These are phyloP conservation scores for Anolis apletophallus DNA, from an alignment of 2,797 vertebrate species.

Conservation along the genomic window DNA sequence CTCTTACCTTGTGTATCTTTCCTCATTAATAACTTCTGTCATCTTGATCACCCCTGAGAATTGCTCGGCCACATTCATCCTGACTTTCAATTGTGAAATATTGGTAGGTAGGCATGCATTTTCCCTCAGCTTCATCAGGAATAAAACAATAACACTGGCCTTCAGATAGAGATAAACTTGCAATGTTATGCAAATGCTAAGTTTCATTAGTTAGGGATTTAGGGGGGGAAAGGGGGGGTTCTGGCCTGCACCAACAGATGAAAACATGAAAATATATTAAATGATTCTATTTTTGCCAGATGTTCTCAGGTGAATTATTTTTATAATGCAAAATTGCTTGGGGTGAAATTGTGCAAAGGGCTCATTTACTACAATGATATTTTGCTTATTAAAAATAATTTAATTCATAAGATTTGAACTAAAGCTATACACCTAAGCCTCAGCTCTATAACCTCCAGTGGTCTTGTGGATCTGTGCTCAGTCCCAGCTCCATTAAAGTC, in stretches of 20 bases:
- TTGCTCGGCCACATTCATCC: no score
- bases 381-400: conserved; percentile 74
- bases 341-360: conserved; percentile 71
- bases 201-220: neutral
- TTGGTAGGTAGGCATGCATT: neutral
- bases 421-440: conserved; percentile 18
- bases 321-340: conserved; percentile 72
- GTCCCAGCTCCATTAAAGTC: conserved; percentile 33
- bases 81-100: no score
- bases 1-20: no score
- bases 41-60: no score
- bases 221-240: neutral
- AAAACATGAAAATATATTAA: conserved; percentile 9
- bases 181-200: neutral
- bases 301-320: conserved; percentile 63
- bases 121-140: neutral
- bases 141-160: neutral
- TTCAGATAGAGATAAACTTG: neutral
- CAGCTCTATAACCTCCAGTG: conserved; percentile 15
- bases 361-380: conserved; percentile 69
- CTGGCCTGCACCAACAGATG: neutral
- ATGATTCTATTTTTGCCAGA: conserved; percentile 60
- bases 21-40: no score
- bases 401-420: conserved; percentile 32
- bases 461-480: conserved; percentile 10